These are phyloP conservation scores for Octonoba sinensis DNA, from an alignment of 2,888 invertebrate species.

Conservation along the genomic window DNA sequence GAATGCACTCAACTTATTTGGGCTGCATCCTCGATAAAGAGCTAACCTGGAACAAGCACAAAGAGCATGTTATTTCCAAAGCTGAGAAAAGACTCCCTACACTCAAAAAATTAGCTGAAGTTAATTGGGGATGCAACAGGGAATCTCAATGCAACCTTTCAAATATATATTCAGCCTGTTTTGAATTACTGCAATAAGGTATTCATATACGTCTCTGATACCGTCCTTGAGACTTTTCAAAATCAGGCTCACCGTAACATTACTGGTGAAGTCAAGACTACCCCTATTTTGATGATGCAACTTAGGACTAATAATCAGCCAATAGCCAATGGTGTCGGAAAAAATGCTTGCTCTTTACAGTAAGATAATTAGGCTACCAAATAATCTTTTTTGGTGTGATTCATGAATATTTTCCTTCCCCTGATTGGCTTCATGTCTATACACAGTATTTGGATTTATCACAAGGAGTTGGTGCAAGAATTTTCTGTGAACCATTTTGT, in stretches of 20 bases:
- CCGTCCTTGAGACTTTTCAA: background rate
- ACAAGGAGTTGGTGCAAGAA: no score
- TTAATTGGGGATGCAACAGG: background rate
- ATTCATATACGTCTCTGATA: background rate
- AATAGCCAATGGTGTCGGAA: background rate
- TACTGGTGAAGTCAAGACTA: background rate
- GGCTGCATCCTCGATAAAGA: conserved; percentile 5
- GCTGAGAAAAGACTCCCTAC: background rate
- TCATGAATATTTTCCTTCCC: no score
- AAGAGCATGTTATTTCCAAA: background rate
- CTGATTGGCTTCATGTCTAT: no score
- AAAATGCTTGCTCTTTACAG: background rate
- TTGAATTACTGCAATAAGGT: conserved; percentile 8
- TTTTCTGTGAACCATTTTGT: no score
- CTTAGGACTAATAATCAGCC: background rate
- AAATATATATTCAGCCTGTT: background rate
- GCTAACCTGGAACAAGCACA: background rate
- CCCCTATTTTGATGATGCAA: background rate
- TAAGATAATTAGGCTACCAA: no score
- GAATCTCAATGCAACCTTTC: background rate
- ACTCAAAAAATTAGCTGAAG: background rate
- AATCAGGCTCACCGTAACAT: no score
- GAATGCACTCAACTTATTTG: background rate
- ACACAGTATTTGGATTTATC: no score
- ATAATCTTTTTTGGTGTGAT: no score